These are phyloP conservation scores for Zaprionus capensis DNA, from an alignment of 1,140 invertebrate genomes.

Conservation along the genomic window DNA sequence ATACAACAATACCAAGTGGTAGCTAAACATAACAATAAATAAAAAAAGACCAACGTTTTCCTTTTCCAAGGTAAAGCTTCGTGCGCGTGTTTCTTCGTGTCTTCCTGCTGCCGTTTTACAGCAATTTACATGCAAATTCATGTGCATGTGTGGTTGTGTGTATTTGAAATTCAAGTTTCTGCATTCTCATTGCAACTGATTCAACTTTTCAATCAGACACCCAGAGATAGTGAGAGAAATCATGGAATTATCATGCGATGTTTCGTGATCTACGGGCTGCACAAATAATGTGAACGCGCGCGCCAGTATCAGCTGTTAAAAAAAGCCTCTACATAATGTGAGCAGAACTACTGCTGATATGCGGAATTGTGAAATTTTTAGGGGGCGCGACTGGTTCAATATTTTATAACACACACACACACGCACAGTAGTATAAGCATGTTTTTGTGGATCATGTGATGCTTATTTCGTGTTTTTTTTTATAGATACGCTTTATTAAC, in stretches of 20 bases:
- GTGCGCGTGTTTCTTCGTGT: slow-evolving; percentile 27
- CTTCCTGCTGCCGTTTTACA: slow-evolving; percentile 20
- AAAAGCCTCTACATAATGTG: not conserved
- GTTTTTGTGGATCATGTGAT: slow-evolving; percentile 66
- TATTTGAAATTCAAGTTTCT: slow-evolving; percentile 11
- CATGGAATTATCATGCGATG: slow-evolving; percentile 64
- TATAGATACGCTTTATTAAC: slow-evolving; percentile 49
- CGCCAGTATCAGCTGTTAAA: slow-evolving; percentile 35
- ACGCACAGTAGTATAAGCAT: slow-evolving; percentile 24
- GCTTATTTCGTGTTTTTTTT: slow-evolving; percentile 24
- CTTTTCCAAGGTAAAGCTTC: slow-evolving; percentile 69
- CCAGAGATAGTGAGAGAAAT: slow-evolving; percentile 42
- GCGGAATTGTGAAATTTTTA: slow-evolving; percentile 5
- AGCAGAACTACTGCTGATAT: not conserved
- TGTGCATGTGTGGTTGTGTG: slow-evolving; percentile 2
- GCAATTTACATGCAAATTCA: slow-evolving; percentile 20
- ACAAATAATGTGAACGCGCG: slow-evolving; percentile 23
- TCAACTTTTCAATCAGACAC: slow-evolving; percentile 12
- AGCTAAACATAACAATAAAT: slow-evolving; percentile 24
- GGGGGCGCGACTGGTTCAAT: slow-evolving; percentile 55
- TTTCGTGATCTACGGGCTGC: slow-evolving; percentile 31
- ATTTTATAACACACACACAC: slow-evolving; percentile 10
- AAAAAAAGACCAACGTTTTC: slow-evolving; percentile 36
- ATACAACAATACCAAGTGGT: slow-evolving; percentile 45
- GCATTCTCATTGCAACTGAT: slow-evolving; percentile 7